phyloP scores from a whole-genome alignment of 2,797 vertebrate species.

The Gallinago stenura region DNA sequence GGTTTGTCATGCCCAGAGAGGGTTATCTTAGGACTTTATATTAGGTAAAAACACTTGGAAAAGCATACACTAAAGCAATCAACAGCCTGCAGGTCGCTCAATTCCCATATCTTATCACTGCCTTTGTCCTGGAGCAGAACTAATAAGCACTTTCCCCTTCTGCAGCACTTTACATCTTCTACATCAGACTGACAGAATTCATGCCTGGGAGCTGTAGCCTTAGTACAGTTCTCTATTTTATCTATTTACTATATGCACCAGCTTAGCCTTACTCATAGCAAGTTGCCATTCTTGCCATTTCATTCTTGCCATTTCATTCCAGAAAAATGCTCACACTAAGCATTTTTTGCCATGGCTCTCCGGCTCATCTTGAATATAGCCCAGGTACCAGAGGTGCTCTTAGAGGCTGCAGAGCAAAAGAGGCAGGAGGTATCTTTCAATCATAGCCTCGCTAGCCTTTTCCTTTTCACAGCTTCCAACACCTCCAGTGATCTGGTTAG shows the following conservation, averaged over 20 bases:
- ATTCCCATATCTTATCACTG: not conserved
- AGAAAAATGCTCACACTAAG: not conserved
- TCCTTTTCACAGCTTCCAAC: not conserved
- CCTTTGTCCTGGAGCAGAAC: not conserved
- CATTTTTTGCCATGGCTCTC: not conserved
- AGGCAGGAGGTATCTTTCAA: not conserved
- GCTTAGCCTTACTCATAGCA: not conserved
- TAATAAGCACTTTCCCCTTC: not conserved
- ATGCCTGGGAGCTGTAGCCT: not conserved
- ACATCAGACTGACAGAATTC: not conserved
- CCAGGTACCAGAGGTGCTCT: not conserved
- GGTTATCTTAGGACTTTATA: not conserved
- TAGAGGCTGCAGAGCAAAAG: not conserved
- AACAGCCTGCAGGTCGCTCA: not conserved
- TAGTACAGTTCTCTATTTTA: not conserved
- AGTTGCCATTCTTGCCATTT: not conserved
- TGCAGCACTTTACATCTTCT: not conserved
- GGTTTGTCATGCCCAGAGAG: not conserved
- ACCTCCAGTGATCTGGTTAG: not conserved
- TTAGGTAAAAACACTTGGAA: not conserved
- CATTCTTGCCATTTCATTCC: too few species aligned
- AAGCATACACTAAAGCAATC: not conserved
- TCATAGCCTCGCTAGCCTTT: not conserved
- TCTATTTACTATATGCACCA: not conserved
- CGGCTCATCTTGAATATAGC: not conserved